Percentiles rank a stretch among this genome's conserved stretches.
Conservation (phyloP, 2,113 vertebrate species). For the Sylvilagus bachmani region DNA sequence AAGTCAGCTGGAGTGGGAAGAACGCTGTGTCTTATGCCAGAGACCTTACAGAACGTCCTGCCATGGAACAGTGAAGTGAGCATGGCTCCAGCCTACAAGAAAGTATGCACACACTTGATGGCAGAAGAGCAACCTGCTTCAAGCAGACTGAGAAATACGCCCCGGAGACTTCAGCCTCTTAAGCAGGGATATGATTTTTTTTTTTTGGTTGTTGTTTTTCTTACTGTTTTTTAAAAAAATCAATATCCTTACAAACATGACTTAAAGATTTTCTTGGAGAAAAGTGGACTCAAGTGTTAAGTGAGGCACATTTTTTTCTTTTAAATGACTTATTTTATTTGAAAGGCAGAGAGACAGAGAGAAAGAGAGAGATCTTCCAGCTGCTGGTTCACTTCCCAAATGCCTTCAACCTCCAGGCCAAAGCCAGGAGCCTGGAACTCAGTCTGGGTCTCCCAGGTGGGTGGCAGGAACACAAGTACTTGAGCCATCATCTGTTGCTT, state of each 20-base stretch:
- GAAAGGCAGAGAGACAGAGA: too few relatives aligned
- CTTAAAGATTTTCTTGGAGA: background rate
- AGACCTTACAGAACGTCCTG: fast-evolving
- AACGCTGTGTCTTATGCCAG: background rate
- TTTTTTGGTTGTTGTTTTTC: background rate
- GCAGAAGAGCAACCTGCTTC: background rate
- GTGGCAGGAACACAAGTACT: too few relatives aligned
- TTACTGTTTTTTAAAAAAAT: background rate
- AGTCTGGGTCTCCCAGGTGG: too few relatives aligned
- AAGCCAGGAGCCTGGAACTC: too few relatives aligned
- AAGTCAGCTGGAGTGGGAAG: background rate
- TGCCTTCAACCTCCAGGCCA: too few relatives aligned
- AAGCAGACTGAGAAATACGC: background rate
- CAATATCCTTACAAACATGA: background rate
- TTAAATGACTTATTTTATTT: too few relatives aligned
- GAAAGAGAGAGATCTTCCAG: too few relatives aligned
- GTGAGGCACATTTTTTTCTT: background rate
- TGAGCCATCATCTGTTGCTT: too few relatives aligned
- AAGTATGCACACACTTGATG: background rate
- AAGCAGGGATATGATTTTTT: background rate
- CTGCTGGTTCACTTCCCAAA: too few relatives aligned
- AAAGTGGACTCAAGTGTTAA: background rate
- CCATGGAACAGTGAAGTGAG: background rate
- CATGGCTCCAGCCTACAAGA: background rate
- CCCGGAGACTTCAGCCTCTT: background rate